Conservation (phyloP, 2,797 vertebrate genomes). For the Momotus momota region DNA sequence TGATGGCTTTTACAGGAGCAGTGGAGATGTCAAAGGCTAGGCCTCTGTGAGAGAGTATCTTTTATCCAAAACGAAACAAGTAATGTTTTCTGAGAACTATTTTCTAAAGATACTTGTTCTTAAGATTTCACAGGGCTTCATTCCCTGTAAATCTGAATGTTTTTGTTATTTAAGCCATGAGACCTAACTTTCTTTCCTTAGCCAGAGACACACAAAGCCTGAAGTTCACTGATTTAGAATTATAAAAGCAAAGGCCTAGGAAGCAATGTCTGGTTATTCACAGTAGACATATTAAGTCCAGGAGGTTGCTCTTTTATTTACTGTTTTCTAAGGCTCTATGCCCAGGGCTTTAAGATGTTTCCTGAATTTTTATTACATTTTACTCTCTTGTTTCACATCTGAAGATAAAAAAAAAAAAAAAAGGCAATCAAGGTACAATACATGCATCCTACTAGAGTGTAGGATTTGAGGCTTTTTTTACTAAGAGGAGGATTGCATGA, state of each 20-base stretch:
- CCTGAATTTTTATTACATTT: slow-evolving; percentile 71
- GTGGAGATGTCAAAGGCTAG: neutral
- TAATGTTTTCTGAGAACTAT: neutral
- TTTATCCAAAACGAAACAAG: neutral
- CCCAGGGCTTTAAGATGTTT: slow-evolving; percentile 43
- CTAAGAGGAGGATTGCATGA: slow-evolving; percentile 48
- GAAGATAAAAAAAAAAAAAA: slow-evolving; percentile 5
- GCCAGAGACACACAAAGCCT: neutral
- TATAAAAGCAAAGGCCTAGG: slow-evolving; percentile 60
- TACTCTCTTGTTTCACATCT: slow-evolving; percentile 53
- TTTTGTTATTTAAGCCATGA: neutral
- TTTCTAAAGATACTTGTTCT: neutral
- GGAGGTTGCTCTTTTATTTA: slow-evolving; percentile 62
- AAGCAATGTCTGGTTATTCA: slow-evolving; percentile 63
- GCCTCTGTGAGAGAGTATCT: neutral
- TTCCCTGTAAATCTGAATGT: neutral
- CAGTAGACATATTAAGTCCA: slow-evolving; percentile 63
- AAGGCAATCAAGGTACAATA: slow-evolving; percentile 24
- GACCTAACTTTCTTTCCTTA: slow-evolving; percentile 20
- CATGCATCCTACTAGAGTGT: slow-evolving; percentile 41
- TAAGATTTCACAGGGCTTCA: neutral
- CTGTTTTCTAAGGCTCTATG: slow-evolving; percentile 53
- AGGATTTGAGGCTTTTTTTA: neutral
- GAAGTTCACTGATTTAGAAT: slow-evolving; percentile 48
- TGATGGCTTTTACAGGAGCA: neutral